phyloP scores from a whole-genome alignment of 2,888 invertebrate species.

The Mythimna ferrago region DNA sequence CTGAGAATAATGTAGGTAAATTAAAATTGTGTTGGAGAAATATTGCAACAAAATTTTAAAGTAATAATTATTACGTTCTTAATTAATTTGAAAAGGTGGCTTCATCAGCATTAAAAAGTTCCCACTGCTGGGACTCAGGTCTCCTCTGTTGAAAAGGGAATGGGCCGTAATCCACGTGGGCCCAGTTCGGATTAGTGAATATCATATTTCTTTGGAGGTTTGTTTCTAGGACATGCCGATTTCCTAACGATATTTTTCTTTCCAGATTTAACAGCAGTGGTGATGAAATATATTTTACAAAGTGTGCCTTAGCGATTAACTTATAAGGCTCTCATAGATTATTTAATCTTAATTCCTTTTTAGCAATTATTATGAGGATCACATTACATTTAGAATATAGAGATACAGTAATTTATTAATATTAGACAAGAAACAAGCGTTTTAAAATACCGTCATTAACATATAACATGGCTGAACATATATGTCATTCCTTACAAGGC shows the following conservation, averaged over 20 bases:
- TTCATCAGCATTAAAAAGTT: not conserved
- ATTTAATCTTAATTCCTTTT: too few species aligned
- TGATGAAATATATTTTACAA: too few species aligned
- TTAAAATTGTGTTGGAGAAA: not conserved
- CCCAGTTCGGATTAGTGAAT: not conserved
- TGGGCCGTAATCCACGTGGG: not conserved
- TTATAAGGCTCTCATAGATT: too few species aligned
- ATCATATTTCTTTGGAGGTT: not conserved
- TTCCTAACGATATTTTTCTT: too few species aligned
- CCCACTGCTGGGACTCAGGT: not conserved
- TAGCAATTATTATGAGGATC: too few species aligned
- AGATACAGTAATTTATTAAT: not conserved
- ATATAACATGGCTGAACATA: not conserved
- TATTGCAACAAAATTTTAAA: not conserved
- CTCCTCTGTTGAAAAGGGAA: not conserved
- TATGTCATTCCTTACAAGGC: not conserved
- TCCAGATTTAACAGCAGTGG: too few species aligned
- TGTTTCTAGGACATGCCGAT: too few species aligned
- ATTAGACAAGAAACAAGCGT: not conserved
- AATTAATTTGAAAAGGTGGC: not conserved
- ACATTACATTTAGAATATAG: not conserved
- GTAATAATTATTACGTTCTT: not conserved
- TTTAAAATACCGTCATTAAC: not conserved
- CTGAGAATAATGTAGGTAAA: not conserved
- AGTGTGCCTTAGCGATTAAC: too few species aligned